phyloP scores from a whole-genome alignment of 2,888 invertebrate species.

The Ectemnius lituratus region DNA sequence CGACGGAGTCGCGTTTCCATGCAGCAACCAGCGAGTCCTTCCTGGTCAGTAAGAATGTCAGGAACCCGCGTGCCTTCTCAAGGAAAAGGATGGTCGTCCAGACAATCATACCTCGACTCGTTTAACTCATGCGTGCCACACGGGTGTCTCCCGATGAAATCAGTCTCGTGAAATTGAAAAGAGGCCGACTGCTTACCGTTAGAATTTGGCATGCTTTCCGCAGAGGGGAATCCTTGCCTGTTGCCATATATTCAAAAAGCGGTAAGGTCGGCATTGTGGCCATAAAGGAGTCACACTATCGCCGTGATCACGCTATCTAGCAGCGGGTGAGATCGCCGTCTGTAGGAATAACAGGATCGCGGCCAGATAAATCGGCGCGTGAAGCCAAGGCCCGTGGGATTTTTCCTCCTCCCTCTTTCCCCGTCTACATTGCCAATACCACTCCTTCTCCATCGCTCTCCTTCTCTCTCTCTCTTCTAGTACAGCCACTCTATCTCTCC shows the following conservation, averaged over 20 bases:
- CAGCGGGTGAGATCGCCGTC: slow-evolving; percentile 20
- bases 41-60: neutral
- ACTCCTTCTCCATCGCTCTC: neutral
- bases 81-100: neutral
- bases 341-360: slow-evolving; percentile 41
- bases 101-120: slow-evolving; percentile 3
- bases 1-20: slow-evolving; percentile 3
- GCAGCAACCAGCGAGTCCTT: neutral
- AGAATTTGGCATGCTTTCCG: slow-evolving; percentile 35
- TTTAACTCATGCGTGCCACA: no score
- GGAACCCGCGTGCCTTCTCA: slow-evolving; percentile 13
- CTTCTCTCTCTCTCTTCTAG: neutral
- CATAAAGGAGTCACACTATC: slow-evolving; percentile 41
- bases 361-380: slow-evolving; percentile 32
- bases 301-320: slow-evolving; percentile 40
- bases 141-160: slow-evolving; percentile 16
- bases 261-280: slow-evolving; percentile 25
- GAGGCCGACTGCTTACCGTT: slow-evolving; percentile 29
- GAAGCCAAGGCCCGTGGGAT: slow-evolving; percentile 31
- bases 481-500: neutral
- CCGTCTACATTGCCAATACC: neutral
- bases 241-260: slow-evolving; percentile 23
- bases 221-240: slow-evolving; percentile 6
- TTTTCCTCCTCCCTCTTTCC: slow-evolving; percentile 13
- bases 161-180: slow-evolving; percentile 29